Percentiles rank a stretch among this genome's conserved stretches.
phyloP scores from a whole-genome alignment of 1,140 invertebrate species.

The Hestina assimilis region DNA sequence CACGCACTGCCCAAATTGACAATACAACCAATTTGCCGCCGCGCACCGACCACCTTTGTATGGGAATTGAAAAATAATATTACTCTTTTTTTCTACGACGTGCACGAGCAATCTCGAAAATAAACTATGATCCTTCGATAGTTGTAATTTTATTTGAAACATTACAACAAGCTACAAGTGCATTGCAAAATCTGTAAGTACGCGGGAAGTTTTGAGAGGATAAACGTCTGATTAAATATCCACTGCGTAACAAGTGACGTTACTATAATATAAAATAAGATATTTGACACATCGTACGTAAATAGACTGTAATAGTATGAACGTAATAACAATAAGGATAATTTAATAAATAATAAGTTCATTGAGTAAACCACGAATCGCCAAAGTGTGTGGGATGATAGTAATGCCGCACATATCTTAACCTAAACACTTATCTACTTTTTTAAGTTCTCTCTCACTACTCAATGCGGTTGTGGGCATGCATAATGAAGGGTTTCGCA shows the following conservation, averaged over 20 bases:
- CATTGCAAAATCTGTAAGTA: not conserved
- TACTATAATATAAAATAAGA: not conserved
- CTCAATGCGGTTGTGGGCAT: too few species aligned
- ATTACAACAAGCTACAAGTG: conserved; percentile 6
- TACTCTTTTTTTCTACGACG: conserved; percentile 66
- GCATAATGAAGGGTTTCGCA: too few species aligned
- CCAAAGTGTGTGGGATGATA: too few species aligned
- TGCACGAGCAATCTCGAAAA: conserved; percentile 68
- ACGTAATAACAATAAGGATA: not conserved
- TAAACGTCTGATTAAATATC: not conserved
- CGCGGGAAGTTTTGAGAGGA: not conserved
- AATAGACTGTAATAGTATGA: not conserved
- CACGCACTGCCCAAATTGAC: conserved; percentile 78
- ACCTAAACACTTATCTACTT: too few species aligned
- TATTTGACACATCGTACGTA: not conserved
- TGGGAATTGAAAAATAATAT: conserved; percentile 78
- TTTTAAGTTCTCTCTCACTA: too few species aligned
- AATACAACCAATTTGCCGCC: conserved; percentile 76
- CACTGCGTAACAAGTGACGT: not conserved
- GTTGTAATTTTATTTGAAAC: conserved; percentile 11
- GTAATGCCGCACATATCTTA: too few species aligned
- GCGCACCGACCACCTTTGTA: conserved; percentile 75
- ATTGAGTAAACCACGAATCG: conserved; percentile 1
- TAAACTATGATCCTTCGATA: conserved; percentile 56
- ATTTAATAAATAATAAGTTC: conserved; percentile 4